Evolutionary conservation across 2,797 vertebrate genomes (phyloP), one percentile per base, ranked within the genome.

Genomic region (Microtus obscurus): DNA sequence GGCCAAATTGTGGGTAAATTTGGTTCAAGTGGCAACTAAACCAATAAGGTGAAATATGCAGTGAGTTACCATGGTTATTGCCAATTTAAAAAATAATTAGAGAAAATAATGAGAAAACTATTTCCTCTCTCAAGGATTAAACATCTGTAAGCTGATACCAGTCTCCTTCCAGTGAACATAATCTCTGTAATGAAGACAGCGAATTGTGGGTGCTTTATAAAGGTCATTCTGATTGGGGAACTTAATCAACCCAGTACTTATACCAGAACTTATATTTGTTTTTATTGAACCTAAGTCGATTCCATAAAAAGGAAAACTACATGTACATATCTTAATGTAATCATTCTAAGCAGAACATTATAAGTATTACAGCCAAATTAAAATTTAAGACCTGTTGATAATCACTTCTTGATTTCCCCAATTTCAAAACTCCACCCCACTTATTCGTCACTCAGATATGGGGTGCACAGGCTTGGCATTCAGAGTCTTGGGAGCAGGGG

Each of bases 101-200:
- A 97, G 98, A 98, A 97, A 98, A 98, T 94, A 97, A 98, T 95
- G 97, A 98, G 97, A 98, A 98, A 98, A 98, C 86, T 0, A 97
- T 98, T 99, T 98, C 98, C 98, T 98, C 97, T 98, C 98, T 98
- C 98, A 98, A 98, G 97, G 98, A 98, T 98, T 98, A 98, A 93
- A 95, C 92, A 93, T 95, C 97, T 1, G 94, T 94, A 98, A 98
- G 98, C 97, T 97, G 98, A 98, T 97, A 97, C 97, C 96, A 80
- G 95, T 94, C 95, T 98, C 98, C 98, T 98, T 98, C 98, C 98
- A 98, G 97, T 85, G 82, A 56, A 77, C 0, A 1, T 94, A 97
- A 97, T 98, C 98, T 97, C 92, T 95, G 63, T 97, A 97, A 93
- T 73, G 83, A 97, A 97, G 97, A 97, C 81, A 96, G 97, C 97